phyloP scores from a whole-genome alignment of 92 coral and sea anemone genomes.

The Phenganax marumi region DNA sequence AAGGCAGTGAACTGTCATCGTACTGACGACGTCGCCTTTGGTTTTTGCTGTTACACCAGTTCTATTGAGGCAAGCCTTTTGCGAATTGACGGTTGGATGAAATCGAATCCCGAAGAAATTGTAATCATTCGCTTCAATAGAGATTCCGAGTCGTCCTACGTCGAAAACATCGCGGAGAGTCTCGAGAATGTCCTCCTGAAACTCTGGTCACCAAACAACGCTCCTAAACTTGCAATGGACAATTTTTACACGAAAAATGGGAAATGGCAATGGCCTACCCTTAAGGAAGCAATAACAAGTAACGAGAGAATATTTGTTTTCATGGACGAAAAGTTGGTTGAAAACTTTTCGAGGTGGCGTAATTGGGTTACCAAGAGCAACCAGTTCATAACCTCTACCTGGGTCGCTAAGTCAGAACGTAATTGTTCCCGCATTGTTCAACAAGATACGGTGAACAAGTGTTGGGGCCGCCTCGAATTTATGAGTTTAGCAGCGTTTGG shows the following conservation, averaged over 20 bases:
- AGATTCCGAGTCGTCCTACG: conserved; percentile 33
- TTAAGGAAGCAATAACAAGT: conserved; percentile 44
- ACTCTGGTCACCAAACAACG: conserved; percentile 49
- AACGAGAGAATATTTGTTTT: conserved; percentile 61
- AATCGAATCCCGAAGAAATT: conserved; percentile 51
- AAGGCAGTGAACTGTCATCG: conserved; percentile 26
- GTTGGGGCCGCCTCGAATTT: too few species aligned
- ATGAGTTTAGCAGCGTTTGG: too few species aligned
- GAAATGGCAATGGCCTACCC: conserved; percentile 46
- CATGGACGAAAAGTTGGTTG: conserved; percentile 38
- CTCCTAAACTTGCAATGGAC: conserved; percentile 40
- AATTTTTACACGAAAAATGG: conserved; percentile 13
- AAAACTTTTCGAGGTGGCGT: conserved; percentile 21
- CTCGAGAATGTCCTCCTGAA: conserved; percentile 37
- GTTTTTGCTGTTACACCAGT: conserved; percentile 55
- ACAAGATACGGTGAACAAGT: too few species aligned
- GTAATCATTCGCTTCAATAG: conserved; percentile 56
- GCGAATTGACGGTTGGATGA: conserved; percentile 62
- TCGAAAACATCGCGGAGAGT: conserved; percentile 39
- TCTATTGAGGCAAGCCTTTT: conserved; percentile 46
- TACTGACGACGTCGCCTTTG: conserved; percentile 47
- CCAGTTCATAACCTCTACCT: conserved; percentile 36
- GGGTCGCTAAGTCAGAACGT: conserved; percentile 29
- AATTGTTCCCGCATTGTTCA: too few species aligned
- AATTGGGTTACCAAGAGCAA: conserved; percentile 51